These are phyloP conservation scores for Archilochus colubris DNA, from an alignment of 2,113 vertebrate species.

Conservation along the genomic window DNA sequence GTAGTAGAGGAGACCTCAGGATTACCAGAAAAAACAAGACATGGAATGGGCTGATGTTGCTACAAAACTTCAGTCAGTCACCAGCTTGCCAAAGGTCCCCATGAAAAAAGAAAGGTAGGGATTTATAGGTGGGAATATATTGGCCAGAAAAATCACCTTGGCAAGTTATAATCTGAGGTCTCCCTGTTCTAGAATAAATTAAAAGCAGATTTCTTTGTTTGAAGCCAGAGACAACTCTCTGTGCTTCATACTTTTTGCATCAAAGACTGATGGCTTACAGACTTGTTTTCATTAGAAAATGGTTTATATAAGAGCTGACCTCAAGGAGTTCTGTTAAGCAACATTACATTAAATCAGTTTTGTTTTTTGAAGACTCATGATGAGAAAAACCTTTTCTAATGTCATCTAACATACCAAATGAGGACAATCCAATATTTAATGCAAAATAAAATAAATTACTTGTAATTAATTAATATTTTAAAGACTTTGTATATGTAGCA, in stretches of 20 bases:
- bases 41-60: background rate
- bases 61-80: background rate
- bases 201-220: background rate
- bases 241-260: background rate
- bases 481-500: background rate
- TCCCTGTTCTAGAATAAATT: background rate
- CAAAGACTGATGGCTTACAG: background rate
- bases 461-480: background rate
- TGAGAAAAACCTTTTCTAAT: background rate
- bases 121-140: background rate
- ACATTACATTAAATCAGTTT: background rate
- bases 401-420: background rate
- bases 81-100: background rate
- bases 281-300: background rate
- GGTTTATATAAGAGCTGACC: background rate
- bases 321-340: background rate
- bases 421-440: background rate
- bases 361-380: background rate
- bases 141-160: background rate
- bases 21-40: background rate
- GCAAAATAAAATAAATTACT: background rate
- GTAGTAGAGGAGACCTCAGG: background rate
- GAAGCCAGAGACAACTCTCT: background rate
- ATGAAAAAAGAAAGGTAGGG: background rate
- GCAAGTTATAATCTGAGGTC: background rate